phyloP scores from a whole-genome alignment of 2,797 vertebrate genomes.

The Sebastes hubbsi region DNA sequence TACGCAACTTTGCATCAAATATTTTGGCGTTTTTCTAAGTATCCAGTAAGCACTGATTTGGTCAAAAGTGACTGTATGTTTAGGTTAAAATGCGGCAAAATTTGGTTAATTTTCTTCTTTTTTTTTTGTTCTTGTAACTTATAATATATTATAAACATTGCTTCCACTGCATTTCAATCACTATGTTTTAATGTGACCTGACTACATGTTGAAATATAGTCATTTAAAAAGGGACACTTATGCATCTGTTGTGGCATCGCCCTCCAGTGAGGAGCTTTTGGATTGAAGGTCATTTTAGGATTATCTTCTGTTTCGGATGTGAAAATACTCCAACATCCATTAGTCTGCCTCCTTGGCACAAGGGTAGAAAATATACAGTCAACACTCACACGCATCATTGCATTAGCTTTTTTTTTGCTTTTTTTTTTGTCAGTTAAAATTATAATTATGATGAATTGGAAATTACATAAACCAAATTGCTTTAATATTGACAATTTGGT shows the following conservation, averaged over 20 bases:
- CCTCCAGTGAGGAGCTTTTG: neutral
- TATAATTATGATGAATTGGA: neutral
- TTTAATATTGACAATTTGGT: neutral
- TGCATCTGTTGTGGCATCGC: neutral
- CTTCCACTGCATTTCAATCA: too few species aligned
- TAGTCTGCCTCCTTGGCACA: neutral
- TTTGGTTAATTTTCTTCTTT: too few species aligned
- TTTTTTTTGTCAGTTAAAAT: neutral
- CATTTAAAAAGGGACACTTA: neutral
- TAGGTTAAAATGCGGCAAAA: too few species aligned
- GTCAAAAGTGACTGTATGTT: too few species aligned
- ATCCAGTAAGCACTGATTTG: too few species aligned
- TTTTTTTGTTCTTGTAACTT: too few species aligned
- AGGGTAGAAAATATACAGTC: neutral
- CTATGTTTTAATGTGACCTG: too few species aligned
- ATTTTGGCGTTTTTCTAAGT: accelerated
- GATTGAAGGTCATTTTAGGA: neutral
- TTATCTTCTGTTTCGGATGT: neutral
- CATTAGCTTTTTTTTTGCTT: neutral
- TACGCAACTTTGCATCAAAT: neutral
- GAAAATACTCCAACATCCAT: neutral
- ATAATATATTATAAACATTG: too few species aligned
- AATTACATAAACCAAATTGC: neutral
- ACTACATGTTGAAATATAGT: too few species aligned
- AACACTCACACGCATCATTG: neutral